These are phyloP conservation scores for Amitus sp. DNA, from an alignment of 2,888 invertebrate genomes.

Conservation along the genomic window DNA sequence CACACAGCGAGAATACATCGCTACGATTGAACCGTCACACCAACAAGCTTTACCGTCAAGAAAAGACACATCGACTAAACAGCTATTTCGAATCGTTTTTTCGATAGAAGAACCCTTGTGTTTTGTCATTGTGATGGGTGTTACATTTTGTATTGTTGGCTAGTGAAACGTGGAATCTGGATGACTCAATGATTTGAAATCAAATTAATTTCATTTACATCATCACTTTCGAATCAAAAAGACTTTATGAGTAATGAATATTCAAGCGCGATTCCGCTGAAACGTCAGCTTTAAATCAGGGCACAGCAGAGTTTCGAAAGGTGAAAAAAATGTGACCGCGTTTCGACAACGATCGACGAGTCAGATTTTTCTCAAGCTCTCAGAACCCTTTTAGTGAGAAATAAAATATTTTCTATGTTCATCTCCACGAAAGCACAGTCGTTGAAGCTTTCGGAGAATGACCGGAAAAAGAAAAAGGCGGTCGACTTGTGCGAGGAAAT, in stretches of 20 bases:
- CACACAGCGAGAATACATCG: slow-evolving; percentile 28
- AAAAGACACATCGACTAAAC: slow-evolving; percentile 33
- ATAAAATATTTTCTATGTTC: too few relatives aligned
- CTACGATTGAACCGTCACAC: slow-evolving; percentile 22
- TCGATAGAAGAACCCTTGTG: background rate
- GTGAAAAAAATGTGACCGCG: slow-evolving; percentile 9
- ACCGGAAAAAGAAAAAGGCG: slow-evolving; percentile 41
- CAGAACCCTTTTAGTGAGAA: too few relatives aligned
- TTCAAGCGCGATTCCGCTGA: slow-evolving; percentile 6
- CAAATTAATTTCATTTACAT: too few relatives aligned
- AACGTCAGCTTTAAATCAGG: slow-evolving; percentile 11
- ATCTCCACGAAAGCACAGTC: too few relatives aligned
- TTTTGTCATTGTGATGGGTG: slow-evolving; percentile 5
- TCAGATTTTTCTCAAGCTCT: too few relatives aligned
- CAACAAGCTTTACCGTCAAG: slow-evolving; percentile 32
- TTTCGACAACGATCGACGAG: slow-evolving; percentile 5
- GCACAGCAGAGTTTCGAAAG: slow-evolving; percentile 18
- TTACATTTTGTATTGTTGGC: background rate
- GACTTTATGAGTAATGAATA: too few relatives aligned
- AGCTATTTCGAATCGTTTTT: slow-evolving; percentile 9
- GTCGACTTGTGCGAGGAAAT: slow-evolving; percentile 36
- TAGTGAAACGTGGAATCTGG: slow-evolving; percentile 35
- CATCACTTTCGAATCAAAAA: too few relatives aligned
- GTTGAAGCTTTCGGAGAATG: background rate
- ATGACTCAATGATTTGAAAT: slow-evolving; percentile 35